Percentiles rank a stretch among this genome's conserved stretches.
phyloP scores from a whole-genome alignment of 2,113 vertebrate genomes.

The Calyptomena viridis region DNA sequence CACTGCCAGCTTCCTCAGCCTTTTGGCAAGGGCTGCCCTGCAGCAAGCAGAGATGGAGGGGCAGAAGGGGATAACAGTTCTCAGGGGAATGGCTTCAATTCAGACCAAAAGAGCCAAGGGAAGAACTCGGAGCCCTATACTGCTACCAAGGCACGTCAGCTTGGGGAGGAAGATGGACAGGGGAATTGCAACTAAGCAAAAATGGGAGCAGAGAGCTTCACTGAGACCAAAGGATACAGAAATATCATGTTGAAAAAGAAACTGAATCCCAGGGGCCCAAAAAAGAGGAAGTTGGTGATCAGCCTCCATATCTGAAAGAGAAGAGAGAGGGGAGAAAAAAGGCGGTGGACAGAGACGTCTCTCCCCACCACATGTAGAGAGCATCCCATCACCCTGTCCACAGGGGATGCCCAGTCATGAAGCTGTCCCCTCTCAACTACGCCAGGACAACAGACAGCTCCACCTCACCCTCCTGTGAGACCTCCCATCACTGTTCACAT shows the following conservation, averaged over 20 bases:
- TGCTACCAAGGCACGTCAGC: background rate
- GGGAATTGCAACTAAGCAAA: background rate
- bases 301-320: constrained; percentile 85
- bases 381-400: background rate
- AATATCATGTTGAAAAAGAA: constrained; percentile 90
- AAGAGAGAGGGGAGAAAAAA: background rate
- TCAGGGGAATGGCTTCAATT: background rate
- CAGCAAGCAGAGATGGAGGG: background rate
- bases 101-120: background rate
- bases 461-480: background rate
- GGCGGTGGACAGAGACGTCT: background rate
- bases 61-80: background rate
- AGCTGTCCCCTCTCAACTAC: background rate
- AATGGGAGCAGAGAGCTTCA: background rate
- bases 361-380: background rate
- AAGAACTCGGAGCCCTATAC: background rate
- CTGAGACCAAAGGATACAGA: constrained; percentile 82
- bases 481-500: background rate
- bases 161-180: background rate
- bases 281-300: constrained; percentile 88
- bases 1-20: background rate
- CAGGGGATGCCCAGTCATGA: background rate
- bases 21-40: background rate
- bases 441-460: background rate
- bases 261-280: constrained; percentile 85